Evolutionary conservation across 2,888 invertebrate genomes (phyloP).

Genomic region (Microctonus hyperodae): DNA sequence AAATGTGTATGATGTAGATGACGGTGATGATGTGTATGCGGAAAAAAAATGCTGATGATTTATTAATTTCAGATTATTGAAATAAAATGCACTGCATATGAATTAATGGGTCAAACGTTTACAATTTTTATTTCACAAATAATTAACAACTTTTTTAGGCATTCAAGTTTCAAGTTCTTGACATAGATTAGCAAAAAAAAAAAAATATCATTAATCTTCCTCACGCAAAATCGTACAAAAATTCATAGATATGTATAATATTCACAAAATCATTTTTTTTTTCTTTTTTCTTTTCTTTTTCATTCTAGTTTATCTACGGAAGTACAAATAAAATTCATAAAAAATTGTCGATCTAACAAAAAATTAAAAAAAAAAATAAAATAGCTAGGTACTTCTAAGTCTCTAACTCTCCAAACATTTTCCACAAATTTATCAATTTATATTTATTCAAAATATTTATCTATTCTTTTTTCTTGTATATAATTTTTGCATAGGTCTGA

Average conservation of each 20-base stretch:
- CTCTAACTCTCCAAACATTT: conserved; percentile 43
- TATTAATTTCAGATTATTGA: not conserved
- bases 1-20: not conserved
- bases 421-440: conserved; percentile 31
- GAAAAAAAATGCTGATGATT: not conserved
- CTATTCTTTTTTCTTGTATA: conserved; percentile 12
- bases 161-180: conserved; percentile 40
- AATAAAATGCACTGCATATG: conserved; percentile 12
- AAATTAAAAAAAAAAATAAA: conserved; percentile 52
- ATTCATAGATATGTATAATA: conserved; percentile 57
- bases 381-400: conserved; percentile 50
- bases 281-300: conserved; percentile 29
- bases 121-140: conserved; percentile 54
- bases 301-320: conserved; percentile 16
- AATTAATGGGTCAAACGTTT: conserved; percentile 37
- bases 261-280: conserved; percentile 53
- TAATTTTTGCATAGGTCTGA: conserved; percentile 29
- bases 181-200: conserved; percentile 19
- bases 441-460: conserved; percentile 22
- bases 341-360: conserved; percentile 58
- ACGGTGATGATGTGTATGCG: not conserved
- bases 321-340: conserved; percentile 57
- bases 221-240: conserved; percentile 39
- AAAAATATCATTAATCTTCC: conserved; percentile 28
- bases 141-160: conserved; percentile 56